Conservation (phyloP, 2,797 vertebrate genomes). For the Oryzias sinensis region DNA sequence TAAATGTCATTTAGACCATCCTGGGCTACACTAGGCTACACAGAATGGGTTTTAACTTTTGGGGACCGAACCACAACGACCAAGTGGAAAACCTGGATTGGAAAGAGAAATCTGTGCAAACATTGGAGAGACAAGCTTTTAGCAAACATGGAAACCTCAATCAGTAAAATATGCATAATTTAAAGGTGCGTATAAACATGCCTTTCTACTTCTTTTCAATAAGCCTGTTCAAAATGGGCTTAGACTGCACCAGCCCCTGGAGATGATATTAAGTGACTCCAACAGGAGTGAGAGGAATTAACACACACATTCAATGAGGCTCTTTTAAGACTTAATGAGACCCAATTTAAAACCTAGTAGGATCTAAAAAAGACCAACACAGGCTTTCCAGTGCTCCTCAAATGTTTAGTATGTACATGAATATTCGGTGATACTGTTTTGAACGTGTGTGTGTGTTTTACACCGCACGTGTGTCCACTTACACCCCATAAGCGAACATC, state of each 20-base stretch:
- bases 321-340: conserved; percentile 58
- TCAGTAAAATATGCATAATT: conserved; percentile 69
- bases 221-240: conserved; percentile 58
- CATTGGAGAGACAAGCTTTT: conserved; percentile 51
- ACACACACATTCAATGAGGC: conserved; percentile 50
- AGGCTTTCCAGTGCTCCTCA: conserved; percentile 6
- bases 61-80: conserved; percentile 35
- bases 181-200: conserved; percentile 58
- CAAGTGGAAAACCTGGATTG: conserved; percentile 47
- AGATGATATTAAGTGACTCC: conserved; percentile 38
- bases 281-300: conserved; percentile 53
- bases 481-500: conserved; percentile 9
- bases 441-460: neutral
- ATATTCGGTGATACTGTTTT: neutral
- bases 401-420: neutral
- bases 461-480: neutral
- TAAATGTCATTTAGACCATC: too few relatives aligned
- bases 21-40: too few relatives aligned
- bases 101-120: conserved; percentile 14
- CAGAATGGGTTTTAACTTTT: conserved; percentile 36
- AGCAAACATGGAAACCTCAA: conserved; percentile 42
- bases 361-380: conserved; percentile 39
- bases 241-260: conserved; percentile 8
- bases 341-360: conserved; percentile 53
- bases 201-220: conserved; percentile 60